Evolutionary conservation across 23 tunicate species (phyloP).

Genomic region (Ascidia mentula): DNA sequence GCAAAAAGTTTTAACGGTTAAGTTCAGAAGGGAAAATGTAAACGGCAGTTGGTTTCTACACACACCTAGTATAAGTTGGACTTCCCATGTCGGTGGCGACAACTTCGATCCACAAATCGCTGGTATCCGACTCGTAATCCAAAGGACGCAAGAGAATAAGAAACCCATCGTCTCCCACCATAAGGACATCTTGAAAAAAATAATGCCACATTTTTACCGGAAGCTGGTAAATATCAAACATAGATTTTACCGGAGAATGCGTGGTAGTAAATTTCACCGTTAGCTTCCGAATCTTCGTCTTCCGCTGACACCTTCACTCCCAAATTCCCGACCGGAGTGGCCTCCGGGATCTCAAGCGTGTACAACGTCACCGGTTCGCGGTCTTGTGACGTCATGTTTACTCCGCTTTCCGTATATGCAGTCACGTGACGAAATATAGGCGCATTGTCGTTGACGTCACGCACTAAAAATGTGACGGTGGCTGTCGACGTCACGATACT

Average conservation of each 20-base stretch:
- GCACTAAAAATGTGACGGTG: neutral
- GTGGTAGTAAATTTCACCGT: neutral
- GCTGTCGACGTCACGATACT: neutral
- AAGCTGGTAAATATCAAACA: neutral
- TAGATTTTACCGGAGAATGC: neutral
- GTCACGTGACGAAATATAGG: neutral
- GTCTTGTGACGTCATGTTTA: neutral
- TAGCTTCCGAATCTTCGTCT: neutral
- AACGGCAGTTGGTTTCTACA: neutral
- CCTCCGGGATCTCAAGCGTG: neutral
- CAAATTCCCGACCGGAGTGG: neutral
- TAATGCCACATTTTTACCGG: too few species aligned
- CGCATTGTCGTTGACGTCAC: neutral
- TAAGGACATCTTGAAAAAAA: neutral
- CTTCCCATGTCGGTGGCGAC: neutral
- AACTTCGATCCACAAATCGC: neutral
- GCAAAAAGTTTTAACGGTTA: neutral
- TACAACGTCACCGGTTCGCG: constrained; percentile 12
- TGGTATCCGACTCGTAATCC: neutral
- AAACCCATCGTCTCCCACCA: neutral
- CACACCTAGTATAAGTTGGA: neutral
- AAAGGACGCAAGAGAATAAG: neutral
- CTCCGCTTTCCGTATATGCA: neutral
- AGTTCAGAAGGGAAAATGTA: neutral
- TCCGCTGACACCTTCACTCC: neutral